Percentiles rank a stretch among this genome's conserved stretches.
Evolutionary conservation across 2,888 invertebrate genomes (phyloP).

Genomic region (Baccha elongata): DNA sequence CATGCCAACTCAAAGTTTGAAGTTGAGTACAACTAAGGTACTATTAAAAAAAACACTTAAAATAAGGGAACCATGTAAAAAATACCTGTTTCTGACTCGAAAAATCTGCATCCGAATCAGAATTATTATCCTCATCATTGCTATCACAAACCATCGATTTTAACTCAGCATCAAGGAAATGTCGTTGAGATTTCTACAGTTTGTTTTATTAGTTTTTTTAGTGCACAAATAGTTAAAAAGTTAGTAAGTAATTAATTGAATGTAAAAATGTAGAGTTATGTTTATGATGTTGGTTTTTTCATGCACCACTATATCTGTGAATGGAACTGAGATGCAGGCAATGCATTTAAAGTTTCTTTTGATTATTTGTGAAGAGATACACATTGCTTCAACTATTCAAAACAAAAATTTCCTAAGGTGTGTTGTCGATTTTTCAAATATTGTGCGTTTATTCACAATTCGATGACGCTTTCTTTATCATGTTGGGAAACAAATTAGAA

Average conservation of each 20-base stretch:
- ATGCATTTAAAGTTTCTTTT: too few species aligned
- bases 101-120: constrained; percentile 80
- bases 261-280: background rate
- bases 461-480: too few species aligned
- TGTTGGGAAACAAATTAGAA: too few species aligned
- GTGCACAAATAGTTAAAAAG: constrained; percentile 44
- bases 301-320: background rate
- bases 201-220: constrained; percentile 47
- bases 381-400: too few species aligned
- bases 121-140: constrained; percentile 80
- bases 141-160: constrained; percentile 82
- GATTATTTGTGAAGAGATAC: too few species aligned
- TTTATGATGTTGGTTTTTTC: constrained; percentile 1
- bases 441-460: too few species aligned
- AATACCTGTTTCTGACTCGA: constrained; percentile 80
- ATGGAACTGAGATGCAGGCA: too few species aligned
- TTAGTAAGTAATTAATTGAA: constrained; percentile 36
- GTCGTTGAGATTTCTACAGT: constrained; percentile 80
- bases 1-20: constrained; percentile 35
- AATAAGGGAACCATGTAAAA: constrained; percentile 42
- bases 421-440: too few species aligned
- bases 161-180: constrained; percentile 82
- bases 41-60: constrained; percentile 20
- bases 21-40: constrained; percentile 10
- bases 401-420: too few species aligned